Conservation (phyloP, 2,113 vertebrate species). For the Marmota monax region DNA sequence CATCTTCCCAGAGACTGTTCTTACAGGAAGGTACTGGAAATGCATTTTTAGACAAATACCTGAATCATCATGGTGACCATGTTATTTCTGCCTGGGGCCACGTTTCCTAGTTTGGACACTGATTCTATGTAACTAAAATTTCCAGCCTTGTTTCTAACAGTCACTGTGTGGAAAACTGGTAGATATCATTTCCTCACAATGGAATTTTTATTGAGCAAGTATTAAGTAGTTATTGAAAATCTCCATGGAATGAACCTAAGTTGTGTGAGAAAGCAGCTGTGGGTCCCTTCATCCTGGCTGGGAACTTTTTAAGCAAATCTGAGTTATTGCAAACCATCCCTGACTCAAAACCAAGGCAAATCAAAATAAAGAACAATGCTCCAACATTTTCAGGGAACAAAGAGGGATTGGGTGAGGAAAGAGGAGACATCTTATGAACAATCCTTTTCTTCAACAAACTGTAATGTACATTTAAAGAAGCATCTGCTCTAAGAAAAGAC, state of each 20-base stretch:
- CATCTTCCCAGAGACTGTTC: conserved; percentile 39
- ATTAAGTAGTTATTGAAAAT: conserved; percentile 69
- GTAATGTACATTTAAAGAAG: conserved; percentile 18
- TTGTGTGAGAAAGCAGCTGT: conserved; percentile 28
- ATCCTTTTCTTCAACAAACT: not conserved
- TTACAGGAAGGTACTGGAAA: conserved; percentile 57
- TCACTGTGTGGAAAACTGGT: conserved; percentile 36
- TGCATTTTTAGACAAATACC: conserved; percentile 67
- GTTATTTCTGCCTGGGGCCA: conserved; percentile 47
- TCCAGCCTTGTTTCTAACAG: conserved; percentile 57
- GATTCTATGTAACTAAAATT: conserved; percentile 41
- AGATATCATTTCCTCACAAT: not conserved
- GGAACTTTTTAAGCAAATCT: conserved; percentile 58
- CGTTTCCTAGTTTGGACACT: conserved; percentile 69
- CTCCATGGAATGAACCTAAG: conserved; percentile 33
- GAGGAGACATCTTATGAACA: not conserved
- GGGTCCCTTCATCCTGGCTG: conserved; percentile 25
- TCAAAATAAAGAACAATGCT: not conserved
- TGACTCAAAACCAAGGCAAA: conserved; percentile 10
- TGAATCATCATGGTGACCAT: conserved; percentile 61
- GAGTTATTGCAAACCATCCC: conserved; percentile 14
- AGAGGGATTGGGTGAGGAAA: not conserved
- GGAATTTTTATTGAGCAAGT: conserved; percentile 73
- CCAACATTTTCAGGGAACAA: conserved; percentile 22
- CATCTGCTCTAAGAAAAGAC: not conserved